phyloP scores from a whole-genome alignment of 2,113 vertebrate species.

The Pavo muticus region DNA sequence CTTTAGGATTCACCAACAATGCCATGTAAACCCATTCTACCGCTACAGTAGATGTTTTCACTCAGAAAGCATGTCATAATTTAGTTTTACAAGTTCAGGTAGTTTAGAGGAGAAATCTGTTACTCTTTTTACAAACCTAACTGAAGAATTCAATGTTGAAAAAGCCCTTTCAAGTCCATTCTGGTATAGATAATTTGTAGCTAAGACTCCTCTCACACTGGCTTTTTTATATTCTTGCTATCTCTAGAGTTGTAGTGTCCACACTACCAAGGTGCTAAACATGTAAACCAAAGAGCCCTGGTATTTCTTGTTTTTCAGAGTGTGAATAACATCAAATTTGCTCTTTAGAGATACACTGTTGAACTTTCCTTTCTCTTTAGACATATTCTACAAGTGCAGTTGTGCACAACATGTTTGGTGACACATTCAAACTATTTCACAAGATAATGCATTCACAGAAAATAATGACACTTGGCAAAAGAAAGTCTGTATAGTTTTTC shows the following conservation, averaged over 20 bases:
- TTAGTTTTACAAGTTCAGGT: not conserved
- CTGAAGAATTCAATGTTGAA: not conserved
- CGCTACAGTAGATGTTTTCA: not conserved
- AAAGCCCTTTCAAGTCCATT: not conserved
- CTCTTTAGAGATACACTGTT: not conserved
- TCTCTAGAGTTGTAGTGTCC: not conserved
- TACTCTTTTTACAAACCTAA: not conserved
- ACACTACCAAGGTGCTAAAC: not conserved
- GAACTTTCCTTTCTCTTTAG: not conserved
- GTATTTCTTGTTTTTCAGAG: conserved; percentile 17
- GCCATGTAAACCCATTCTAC: not conserved
- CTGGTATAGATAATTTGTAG: not conserved
- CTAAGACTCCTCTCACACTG: not conserved
- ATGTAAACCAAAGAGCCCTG: not conserved
- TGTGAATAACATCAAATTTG: not conserved
- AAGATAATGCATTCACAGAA: not conserved
- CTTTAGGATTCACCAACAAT: not conserved
- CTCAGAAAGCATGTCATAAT: not conserved
- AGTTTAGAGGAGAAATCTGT: not conserved
- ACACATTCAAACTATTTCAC: not conserved
- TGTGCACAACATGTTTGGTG: not conserved
- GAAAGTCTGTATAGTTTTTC: not conserved
- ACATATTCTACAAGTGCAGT: not conserved
- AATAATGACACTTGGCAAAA: not conserved
- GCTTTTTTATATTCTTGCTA: not conserved